A percentile compares a stretch with the other conserved stretches of the same genome.
phyloP scores from a whole-genome alignment of 2,888 invertebrate genomes.

The Mythimna albipuncta region DNA sequence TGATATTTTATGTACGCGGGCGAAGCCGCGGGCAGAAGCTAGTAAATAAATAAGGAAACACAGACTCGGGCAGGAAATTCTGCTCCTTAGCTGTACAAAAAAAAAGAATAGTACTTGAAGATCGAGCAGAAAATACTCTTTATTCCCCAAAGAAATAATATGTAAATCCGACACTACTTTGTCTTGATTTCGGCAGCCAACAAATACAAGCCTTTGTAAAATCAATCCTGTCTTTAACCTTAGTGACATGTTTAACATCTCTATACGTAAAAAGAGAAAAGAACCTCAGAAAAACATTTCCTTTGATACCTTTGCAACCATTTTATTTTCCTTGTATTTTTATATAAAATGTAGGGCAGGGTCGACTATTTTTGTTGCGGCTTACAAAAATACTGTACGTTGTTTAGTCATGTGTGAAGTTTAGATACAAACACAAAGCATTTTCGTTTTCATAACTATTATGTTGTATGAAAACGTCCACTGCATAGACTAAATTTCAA shows the following conservation, averaged over 20 bases:
- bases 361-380: neutral
- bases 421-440: neutral
- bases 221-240: slow-evolving; percentile 48
- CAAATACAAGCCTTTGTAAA: slow-evolving; percentile 59
- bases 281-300: slow-evolving; percentile 23
- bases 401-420: slow-evolving; percentile 8
- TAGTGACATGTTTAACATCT: slow-evolving; percentile 43
- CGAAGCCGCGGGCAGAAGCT: too few species aligned
- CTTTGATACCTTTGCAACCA: slow-evolving; percentile 30
- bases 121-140: neutral
- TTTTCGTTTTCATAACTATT: neutral
- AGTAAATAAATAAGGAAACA: too few species aligned
- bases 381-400: too few species aligned
- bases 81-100: too few species aligned
- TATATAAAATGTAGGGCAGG: slow-evolving; percentile 20
- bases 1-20: too few species aligned
- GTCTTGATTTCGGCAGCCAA: slow-evolving; percentile 49
- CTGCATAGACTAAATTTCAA: neutral
- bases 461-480: neutral
- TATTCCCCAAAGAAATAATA: slow-evolving; percentile 45
- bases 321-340: slow-evolving; percentile 22
- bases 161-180: slow-evolving; percentile 42
- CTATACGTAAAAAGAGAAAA: slow-evolving; percentile 12
- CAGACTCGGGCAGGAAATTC: too few species aligned
- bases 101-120: neutral